Conservation (phyloP, 2,113 vertebrate genomes). For the Sinocyclocheilus rhinocerous region DNA sequence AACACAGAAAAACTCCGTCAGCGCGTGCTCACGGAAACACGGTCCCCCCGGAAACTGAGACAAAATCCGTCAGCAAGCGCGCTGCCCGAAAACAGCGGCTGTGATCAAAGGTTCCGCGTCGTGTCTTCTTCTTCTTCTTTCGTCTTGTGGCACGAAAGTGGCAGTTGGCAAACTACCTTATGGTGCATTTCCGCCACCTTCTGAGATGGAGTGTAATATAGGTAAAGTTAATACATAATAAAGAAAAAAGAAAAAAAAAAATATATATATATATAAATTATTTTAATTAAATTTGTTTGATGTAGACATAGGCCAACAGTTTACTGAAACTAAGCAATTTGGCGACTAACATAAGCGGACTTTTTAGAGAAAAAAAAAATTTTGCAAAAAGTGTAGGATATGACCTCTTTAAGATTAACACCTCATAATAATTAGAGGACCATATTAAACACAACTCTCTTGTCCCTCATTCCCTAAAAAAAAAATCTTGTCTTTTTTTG, state of each 20-base stretch:
- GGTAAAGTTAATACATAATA: no score
- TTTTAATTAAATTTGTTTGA: not conserved
- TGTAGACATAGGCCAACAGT: not conserved
- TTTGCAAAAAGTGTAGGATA: not conserved
- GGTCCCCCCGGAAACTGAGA: conserved; percentile 25
- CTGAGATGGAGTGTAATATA: no score
- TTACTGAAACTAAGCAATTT: not conserved
- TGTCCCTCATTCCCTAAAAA: not conserved
- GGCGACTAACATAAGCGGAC: not conserved
- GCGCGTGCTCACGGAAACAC: conserved; percentile 45
- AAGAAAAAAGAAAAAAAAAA: no score
- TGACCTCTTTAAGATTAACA: not conserved
- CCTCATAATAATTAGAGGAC: not conserved
- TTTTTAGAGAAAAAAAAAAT: not conserved
- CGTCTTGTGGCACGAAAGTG: no score
- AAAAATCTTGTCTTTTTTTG: not conserved
- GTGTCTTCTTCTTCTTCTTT: not conserved
- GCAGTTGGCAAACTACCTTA: no score
- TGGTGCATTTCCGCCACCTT: no score
- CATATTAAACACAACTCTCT: not conserved
- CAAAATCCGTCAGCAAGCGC: not conserved
- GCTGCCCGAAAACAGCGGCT: not conserved
- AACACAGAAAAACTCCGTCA: conserved; percentile 40
- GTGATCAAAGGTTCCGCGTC: not conserved
- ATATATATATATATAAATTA: no score